Evolutionary conservation across 2,113 vertebrate genomes (phyloP), one percentile per base, ranked within the genome.

Genomic region (Nibea coibor): DNA sequence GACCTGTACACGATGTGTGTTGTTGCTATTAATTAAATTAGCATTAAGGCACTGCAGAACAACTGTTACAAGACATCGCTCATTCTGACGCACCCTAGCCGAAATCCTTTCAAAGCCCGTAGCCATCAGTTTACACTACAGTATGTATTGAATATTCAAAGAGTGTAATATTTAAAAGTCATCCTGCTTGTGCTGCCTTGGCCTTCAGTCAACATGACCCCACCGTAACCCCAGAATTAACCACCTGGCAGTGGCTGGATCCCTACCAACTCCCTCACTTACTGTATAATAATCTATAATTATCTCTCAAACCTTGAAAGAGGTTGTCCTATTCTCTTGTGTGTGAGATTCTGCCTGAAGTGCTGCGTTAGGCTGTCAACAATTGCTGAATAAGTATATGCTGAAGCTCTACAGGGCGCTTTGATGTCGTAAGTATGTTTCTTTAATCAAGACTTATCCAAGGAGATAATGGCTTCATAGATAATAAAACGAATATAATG

Each of bases 241-340:
- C 86, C 86, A 82, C 76, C 82, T 82, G 69, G 70, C 69, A 66
- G 31, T 6, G 53, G 66, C 51, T 84, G 76, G 81, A 80, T 72
- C 57, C 58, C 64, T 47, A 67, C 85, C 78, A 51, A 72, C 80
- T 67, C 54, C n/a, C 70, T 76, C 71, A 50, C 62, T 72, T 82
- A 50, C 65, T 76, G 83, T 81, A 78, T 85, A 83, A 89, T 84
- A 84, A 89, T 91, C 58, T 91, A 87, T 88, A 88, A 91, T 91
- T 88, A 91, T 89, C 84, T 86, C 65, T 69, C 43, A 80, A 89
- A 88, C 75, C 85, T 86, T 89, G 83, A 84, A 81, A 86, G 74
- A 81, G 70, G 62, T 75, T 71, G 74, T 80, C 39, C 26, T 65
- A 15, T 35, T 53, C 86, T 82, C 84, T 19, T 48, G 73, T 85